Evolutionary conservation across 2,113 vertebrate genomes (phyloP).

Genomic region (Caloenas nicobarica): DNA sequence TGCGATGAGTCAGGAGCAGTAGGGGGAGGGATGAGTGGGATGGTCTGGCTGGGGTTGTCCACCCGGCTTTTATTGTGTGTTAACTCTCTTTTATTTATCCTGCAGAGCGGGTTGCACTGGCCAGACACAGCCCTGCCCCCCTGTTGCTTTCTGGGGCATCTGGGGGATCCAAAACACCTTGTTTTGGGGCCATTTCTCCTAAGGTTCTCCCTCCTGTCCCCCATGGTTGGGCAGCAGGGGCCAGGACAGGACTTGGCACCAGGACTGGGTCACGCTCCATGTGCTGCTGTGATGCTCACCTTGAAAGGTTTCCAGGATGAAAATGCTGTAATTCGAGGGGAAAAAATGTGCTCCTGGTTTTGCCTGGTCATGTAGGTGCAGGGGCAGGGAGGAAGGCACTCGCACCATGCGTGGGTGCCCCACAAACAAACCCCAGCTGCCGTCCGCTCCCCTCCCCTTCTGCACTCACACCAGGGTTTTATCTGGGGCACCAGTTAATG

Average conservation of each 20-base stretch:
- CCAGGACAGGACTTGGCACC: not conserved
- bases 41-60: not conserved
- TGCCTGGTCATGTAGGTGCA: fast-evolving
- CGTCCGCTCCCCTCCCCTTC: not conserved
- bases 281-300: not conserved
- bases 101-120: not conserved
- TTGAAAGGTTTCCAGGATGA: not conserved
- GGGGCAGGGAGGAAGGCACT: not conserved
- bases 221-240: not conserved
- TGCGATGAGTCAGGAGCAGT: not conserved
- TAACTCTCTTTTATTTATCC: not conserved
- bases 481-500: not conserved
- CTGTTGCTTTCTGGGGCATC: not conserved
- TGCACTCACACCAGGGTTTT: fast-evolving
- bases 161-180: fast-evolving
- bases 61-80: fast-evolving
- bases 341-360: fast-evolving
- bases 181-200: not conserved
- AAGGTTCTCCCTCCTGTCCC: not conserved
- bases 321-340: fast-evolving
- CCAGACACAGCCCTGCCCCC: not conserved
- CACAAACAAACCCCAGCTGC: not conserved
- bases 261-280: fast-evolving
- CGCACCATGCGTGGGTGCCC: not conserved
- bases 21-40: not conserved